A percentile compares a stretch with the other conserved stretches of the same genome.
phyloP scores from a whole-genome alignment of 2,113 vertebrate genomes.

The Malurus melanocephalus region DNA sequence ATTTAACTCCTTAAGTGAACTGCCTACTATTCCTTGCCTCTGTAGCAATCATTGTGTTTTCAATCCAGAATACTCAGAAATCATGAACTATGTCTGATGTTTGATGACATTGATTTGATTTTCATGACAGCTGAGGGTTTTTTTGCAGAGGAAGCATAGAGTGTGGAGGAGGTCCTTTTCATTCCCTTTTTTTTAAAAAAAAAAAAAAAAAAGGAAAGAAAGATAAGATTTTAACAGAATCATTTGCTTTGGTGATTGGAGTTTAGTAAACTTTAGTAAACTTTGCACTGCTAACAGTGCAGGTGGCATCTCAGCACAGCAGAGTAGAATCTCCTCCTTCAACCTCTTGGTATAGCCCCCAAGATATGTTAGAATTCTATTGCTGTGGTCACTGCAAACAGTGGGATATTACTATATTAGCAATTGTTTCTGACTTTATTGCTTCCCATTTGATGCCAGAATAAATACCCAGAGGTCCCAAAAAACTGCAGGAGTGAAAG shows the following conservation, averaged over 20 bases:
- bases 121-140: accelerated
- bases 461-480: not conserved
- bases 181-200: not conserved
- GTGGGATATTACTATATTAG: not conserved
- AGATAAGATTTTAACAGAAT: not conserved
- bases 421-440: not conserved
- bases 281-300: not conserved
- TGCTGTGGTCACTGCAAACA: not conserved
- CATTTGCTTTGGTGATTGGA: not conserved
- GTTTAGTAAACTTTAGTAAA: not conserved
- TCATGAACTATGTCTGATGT: not conserved
- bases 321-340: not conserved
- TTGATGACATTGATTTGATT: not conserved
- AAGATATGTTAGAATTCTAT: not conserved
- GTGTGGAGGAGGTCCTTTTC: not conserved
- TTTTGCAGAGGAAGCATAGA: not conserved
- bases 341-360: not conserved
- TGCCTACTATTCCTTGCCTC: not conserved
- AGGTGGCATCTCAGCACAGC: not conserved
- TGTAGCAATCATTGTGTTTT: not conserved
- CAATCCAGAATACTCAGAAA: not conserved
- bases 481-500: not conserved
- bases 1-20: not conserved
- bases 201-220: not conserved
- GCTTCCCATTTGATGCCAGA: not conserved